Conservation (phyloP, 2,113 vertebrate species). For the Xiphophorus couchianus region DNA sequence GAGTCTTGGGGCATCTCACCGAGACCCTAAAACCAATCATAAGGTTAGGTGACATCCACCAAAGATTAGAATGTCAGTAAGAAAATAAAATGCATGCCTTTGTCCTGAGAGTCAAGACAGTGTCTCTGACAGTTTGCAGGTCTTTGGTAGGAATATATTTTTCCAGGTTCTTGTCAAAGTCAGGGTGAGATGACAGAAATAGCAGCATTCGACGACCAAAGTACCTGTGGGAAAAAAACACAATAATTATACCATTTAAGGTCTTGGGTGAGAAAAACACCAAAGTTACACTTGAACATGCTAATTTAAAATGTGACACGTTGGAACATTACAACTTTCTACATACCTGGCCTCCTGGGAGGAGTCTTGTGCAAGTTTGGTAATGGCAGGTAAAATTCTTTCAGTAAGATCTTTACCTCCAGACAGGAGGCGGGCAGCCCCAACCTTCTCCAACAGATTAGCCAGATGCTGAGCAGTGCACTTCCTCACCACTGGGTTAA, state of each 20-base stretch:
- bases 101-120: constrained; percentile 83
- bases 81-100: constrained; percentile 79
- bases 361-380: constrained; percentile 88
- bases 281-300: background rate
- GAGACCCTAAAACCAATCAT: constrained; percentile 81
- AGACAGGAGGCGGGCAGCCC: constrained; percentile 82
- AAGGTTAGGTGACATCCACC: constrained; percentile 12
- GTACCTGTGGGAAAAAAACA: constrained; percentile 78
- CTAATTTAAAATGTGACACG: background rate
- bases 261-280: background rate
- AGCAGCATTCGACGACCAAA: constrained; percentile 92
- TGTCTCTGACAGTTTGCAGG: constrained; percentile 86
- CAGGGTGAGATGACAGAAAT: constrained; percentile 85
- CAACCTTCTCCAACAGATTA: constrained; percentile 83
- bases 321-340: background rate
- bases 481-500: constrained; percentile 86
- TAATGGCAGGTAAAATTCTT: constrained; percentile 85
- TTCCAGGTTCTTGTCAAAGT: constrained; percentile 91
- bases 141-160: constrained; percentile 88
- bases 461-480: constrained; percentile 89
- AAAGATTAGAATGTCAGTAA: background rate
- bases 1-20: constrained; percentile 88
- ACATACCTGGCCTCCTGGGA: constrained; percentile 90
- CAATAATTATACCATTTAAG: background rate
- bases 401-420: constrained; percentile 83